These are phyloP conservation scores for Motacilla tschutschensis DNA, from an alignment of 2,113 vertebrate genomes.

Conservation along the genomic window DNA sequence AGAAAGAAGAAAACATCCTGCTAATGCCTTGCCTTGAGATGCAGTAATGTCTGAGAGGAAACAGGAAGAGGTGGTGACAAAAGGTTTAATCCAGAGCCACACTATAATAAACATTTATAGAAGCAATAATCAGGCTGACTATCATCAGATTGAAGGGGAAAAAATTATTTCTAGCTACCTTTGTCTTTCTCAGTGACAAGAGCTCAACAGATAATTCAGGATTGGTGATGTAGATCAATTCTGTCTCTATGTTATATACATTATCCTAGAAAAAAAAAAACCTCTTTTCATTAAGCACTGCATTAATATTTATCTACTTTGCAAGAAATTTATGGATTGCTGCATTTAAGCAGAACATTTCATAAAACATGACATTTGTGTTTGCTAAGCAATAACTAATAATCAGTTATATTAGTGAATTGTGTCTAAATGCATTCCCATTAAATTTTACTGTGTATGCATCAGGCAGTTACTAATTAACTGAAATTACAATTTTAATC, in stretches of 20 bases:
- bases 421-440: background rate
- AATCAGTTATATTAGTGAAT: background rate
- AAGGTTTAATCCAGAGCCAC: background rate
- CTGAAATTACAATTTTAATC: background rate
- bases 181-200: background rate
- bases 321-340: background rate
- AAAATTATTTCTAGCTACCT: background rate
- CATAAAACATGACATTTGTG: background rate
- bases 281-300: background rate
- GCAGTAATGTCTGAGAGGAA: background rate
- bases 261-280: background rate
- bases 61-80: background rate
- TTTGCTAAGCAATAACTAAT: slow-evolving; percentile 39
- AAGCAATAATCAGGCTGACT: background rate
- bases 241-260: background rate
- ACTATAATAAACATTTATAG: background rate
- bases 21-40: background rate
- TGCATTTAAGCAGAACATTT: background rate
- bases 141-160: background rate
- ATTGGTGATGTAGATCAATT: background rate
- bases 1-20: background rate
- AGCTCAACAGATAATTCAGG: background rate
- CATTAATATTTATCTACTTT: background rate
- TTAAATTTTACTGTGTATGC: background rate
- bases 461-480: slow-evolving; percentile 12